Conservation (phyloP, 2,888 invertebrate genomes). For the Limnephilus rhombicus region DNA sequence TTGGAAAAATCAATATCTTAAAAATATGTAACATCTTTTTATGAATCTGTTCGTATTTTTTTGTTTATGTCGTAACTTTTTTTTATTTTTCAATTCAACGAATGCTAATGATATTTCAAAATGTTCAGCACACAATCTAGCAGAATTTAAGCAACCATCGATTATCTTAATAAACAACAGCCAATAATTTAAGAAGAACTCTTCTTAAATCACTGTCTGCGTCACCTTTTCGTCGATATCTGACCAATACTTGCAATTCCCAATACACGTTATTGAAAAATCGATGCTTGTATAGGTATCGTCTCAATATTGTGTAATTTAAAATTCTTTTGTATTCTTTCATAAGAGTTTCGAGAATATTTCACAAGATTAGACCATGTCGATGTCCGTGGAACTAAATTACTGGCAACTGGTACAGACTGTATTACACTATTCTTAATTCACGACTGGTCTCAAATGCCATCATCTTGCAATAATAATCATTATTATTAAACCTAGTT, state of each 20-base stretch:
- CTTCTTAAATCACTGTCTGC: background rate
- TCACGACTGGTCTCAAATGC: background rate
- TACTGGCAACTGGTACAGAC: background rate
- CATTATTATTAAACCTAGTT: background rate
- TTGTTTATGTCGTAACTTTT: too few species aligned
- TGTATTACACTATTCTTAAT: background rate
- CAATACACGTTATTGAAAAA: background rate
- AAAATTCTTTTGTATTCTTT: constrained; percentile 3
- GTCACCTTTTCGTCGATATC: background rate
- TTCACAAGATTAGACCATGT: background rate
- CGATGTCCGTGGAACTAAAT: background rate
- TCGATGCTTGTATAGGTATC: background rate
- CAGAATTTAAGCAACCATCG: background rate
- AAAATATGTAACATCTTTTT: too few species aligned
- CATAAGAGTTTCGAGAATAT: constrained; percentile 11
- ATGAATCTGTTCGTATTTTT: too few species aligned
- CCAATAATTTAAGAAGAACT: background rate
- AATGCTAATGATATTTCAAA: background rate
- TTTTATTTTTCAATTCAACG: background rate
- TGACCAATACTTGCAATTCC: background rate
- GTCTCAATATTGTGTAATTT: background rate
- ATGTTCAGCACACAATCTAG: background rate
- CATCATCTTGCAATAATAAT: background rate
- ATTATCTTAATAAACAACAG: background rate
- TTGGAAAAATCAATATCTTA: too few species aligned